phyloP scores from a whole-genome alignment of 2,888 invertebrate species.

The Neoitamus cyanurus region DNA sequence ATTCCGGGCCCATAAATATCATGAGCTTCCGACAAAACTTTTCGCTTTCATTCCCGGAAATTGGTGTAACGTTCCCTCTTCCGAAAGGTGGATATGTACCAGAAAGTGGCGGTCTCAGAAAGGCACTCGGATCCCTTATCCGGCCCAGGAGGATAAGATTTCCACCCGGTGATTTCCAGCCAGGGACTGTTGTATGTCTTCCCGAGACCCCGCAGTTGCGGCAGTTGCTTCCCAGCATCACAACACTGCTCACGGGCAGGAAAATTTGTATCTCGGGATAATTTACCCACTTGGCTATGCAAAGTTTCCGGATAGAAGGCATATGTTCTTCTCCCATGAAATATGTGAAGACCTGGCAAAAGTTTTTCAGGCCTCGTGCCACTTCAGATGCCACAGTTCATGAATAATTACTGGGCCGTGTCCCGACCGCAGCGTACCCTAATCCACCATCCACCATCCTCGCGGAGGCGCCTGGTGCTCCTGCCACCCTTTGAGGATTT shows the following conservation, averaged over 20 bases:
- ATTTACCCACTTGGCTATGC: constrained; percentile 42
- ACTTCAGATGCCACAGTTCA: constrained; percentile 40
- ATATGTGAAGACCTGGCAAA: constrained; percentile 35
- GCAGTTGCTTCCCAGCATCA: neutral
- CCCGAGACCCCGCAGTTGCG: neutral
- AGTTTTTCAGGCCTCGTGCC: constrained; percentile 28
- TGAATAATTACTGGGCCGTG: constrained; percentile 33
- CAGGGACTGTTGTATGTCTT: neutral
- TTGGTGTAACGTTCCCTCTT: constrained; percentile 43
- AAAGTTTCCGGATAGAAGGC: constrained; percentile 41
- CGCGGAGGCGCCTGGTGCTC: neutral
- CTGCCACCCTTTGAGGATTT: neutral
- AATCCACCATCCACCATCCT: neutral
- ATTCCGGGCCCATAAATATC: constrained; percentile 40
- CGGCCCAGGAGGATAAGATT: constrained; percentile 35
- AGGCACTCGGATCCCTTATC: constrained; percentile 27
- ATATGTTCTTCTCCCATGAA: constrained; percentile 45
- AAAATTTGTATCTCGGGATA: constrained; percentile 41
- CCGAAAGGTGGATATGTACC: constrained; percentile 33
- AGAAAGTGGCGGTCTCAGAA: constrained; percentile 11
- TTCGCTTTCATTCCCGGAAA: constrained; percentile 44
- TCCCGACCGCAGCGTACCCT: neutral
- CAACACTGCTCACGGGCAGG: neutral
- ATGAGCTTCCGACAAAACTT: constrained; percentile 42
- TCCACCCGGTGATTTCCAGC: constrained; percentile 3